Evolutionary conservation across 2,797 vertebrate genomes (phyloP), one percentile per base, ranked within the genome.

Genomic region (Rhinichthys osculus): DNA sequence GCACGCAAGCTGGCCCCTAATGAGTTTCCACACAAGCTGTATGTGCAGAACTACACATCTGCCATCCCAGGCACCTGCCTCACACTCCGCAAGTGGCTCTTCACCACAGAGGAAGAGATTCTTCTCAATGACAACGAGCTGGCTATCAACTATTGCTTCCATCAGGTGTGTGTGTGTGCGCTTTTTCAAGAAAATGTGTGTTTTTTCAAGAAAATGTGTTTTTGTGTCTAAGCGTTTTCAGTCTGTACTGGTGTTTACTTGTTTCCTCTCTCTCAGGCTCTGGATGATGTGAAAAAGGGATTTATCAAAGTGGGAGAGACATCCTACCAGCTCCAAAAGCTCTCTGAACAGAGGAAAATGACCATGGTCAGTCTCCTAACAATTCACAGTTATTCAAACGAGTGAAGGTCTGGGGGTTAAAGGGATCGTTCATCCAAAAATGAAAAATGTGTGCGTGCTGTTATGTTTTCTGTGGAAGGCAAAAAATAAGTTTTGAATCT

Each of bases 31-130:
- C 98, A 99, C 94, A 99, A 99, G 92, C 95, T 99, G 0, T 99
- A 99, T 42, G 96, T 99, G 88, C 98, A 99, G 94, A 99, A 99
- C 90, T 99, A 99, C 91, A 99, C 98, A n/a, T 99, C 98, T 11
- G 98, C 97, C 0, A 95, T 98, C 91, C 96, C 97, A 0, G 98
- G 98, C 17, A 99, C 98, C 50, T 99, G 98, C 90, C 96, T 99
- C 89, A 97, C 97, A 0, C 92, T 99, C 86, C 95, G 95, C 35
- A 99, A 99, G 90, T 99, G 98, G 98, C 97, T 99, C 87, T 99
- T 99, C 90, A 98, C 97, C 1, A 97, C 98, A 3, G 96, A 98
- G 85, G 97, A 99, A 89, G 98, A 99, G 92, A 94, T 96, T 47
- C 94, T 99, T 59, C 95, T 99, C 91, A 98, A 96, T n/a, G 97